Evolutionary conservation across 2,888 invertebrate genomes (phyloP), one percentile per base, ranked within the genome.

Genomic region (Metopia argyrocephala): DNA sequence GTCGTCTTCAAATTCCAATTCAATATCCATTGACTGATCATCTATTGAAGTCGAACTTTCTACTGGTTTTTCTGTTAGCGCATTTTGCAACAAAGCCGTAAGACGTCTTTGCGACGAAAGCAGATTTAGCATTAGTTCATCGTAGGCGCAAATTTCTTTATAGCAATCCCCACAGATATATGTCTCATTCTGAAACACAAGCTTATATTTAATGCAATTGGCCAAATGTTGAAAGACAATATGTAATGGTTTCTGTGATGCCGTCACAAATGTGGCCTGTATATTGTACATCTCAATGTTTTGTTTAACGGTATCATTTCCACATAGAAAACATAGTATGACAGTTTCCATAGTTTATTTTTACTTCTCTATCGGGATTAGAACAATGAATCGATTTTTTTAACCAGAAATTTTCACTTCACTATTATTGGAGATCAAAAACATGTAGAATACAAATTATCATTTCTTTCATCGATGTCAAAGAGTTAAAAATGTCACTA

Each of bases 61-160:
- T n/a, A 18, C 52, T 3, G 57, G 52, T 12, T 80, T 79, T 5
- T 78, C 78, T 5, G 48, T 85, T 73, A 89, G 61, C 2, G 88
- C 87, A 9, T 85, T 83, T 20, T 85, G 85, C 3, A 89, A 76
- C 31, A 87, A 84, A n/a, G 80, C 82, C 0, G 88, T 87, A 0
- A 89, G 83, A 18, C 85, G 84, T 50, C 86, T 88, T 81, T 89
- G 89, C 5, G 86, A 86, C 5, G 85, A 83, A 82, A 89, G 86
- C 15, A 89, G 82, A 59, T 86, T 89, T 0, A 89, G 78, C 89
- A 89, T 89, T 54, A 89, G 85, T 27, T 85, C 78, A 62, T 89
- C 89, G 61, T 89, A 89, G 4, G 86, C 87, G 0, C 86, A 78
- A 12, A 89, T 78, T 59, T 89, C 87, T 2, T 78, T 82, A 48